Evolutionary conservation across 2,113 vertebrate genomes (phyloP).

Genomic region (Mixornis gularis): DNA sequence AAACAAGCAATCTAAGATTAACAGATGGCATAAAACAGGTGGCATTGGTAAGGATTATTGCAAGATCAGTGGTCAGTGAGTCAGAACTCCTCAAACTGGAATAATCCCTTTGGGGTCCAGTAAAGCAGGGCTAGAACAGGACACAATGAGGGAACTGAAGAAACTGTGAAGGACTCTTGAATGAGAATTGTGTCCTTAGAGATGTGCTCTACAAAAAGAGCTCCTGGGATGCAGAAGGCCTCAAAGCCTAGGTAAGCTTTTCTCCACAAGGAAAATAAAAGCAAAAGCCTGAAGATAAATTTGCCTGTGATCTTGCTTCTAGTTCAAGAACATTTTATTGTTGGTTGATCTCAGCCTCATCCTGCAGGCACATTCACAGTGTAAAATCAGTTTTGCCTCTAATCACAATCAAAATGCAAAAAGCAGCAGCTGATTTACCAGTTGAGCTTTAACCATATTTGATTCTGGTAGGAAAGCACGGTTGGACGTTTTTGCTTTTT

Average conservation of each 20-base stretch:
- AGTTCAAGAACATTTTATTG: background rate
- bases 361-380: background rate
- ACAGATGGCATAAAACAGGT: background rate
- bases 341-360: background rate
- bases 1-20: background rate
- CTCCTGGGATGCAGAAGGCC: background rate
- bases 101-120: background rate
- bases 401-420: background rate
- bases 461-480: background rate
- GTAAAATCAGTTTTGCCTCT: background rate
- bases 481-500: background rate
- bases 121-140: background rate
- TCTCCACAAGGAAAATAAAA: background rate
- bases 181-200: background rate
- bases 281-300: background rate
- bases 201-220: background rate
- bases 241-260: background rate
- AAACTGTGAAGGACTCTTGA: background rate
- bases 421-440: background rate
- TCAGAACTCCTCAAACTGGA: background rate
- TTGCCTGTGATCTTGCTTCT: background rate
- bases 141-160: background rate
- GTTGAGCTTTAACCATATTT: background rate
- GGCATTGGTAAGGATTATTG: background rate
- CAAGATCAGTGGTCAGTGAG: background rate